phyloP scores from a whole-genome alignment of 1,140 invertebrate species.

The Macrobrachium rosenbergii region DNA sequence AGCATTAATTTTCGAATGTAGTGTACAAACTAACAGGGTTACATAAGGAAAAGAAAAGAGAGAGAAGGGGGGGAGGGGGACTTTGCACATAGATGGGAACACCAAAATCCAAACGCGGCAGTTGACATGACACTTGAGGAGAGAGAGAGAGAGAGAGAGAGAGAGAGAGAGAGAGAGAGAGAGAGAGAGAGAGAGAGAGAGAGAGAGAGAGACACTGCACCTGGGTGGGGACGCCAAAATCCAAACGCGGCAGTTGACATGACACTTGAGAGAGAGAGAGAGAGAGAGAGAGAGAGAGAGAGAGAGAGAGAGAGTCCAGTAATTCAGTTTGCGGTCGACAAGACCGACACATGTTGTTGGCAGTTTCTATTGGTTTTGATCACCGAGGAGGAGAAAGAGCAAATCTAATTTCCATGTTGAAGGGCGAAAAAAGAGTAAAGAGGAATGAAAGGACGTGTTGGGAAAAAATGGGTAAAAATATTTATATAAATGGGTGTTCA shows the following conservation, averaged over 20 bases:
- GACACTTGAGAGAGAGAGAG: conserved; percentile 11
- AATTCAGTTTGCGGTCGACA: not conserved
- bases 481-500: too few relatives aligned
- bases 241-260: too few relatives aligned
- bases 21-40: not conserved
- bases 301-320: not conserved
- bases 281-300: not conserved
- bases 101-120: too few relatives aligned
- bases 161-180: conserved; percentile 9
- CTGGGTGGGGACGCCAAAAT: too few relatives aligned
- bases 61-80: not conserved
- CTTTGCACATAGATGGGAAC: too few relatives aligned
- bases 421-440: not conserved
- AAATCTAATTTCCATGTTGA: not conserved
- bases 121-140: not conserved
- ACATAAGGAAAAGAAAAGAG: not conserved
- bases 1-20: not conserved
- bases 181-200: conserved; percentile 25
- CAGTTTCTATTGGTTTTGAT: not conserved
- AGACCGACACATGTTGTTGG: not conserved
- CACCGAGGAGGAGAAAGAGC: not conserved
- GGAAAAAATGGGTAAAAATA: not conserved
- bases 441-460: not conserved
- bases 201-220: too few relatives aligned
- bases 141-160: conserved; percentile 19